Percentiles rank a stretch among this genome's conserved stretches.
Evolutionary conservation across 2,888 invertebrate genomes (phyloP).

Genomic region (Eumerus sabulonum): DNA sequence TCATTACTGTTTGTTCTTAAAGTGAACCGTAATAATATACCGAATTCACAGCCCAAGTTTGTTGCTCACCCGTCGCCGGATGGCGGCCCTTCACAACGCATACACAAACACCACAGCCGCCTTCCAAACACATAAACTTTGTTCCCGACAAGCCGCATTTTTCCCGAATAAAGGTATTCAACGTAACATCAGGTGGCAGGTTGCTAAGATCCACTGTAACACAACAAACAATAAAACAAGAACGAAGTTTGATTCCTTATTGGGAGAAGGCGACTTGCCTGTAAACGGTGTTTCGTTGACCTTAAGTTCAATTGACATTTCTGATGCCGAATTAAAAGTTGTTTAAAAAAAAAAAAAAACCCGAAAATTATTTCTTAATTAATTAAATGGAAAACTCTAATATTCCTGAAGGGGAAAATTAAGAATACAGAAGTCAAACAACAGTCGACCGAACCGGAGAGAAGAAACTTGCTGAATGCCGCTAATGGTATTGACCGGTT

Average conservation of each 20-base stretch:
- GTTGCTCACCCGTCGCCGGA: conserved; percentile 68
- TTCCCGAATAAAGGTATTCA: conserved; percentile 83
- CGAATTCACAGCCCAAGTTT: conserved; percentile 83
- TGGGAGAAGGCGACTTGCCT: conserved; percentile 34
- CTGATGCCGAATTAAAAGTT: conserved; percentile 58
- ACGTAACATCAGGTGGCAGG: conserved; percentile 79
- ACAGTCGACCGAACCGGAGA: conserved; percentile 29
- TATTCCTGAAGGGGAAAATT: neutral
- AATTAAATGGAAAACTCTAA: too few species aligned
- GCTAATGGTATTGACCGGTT: conserved; percentile 47
- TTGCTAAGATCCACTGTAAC: conserved; percentile 73
- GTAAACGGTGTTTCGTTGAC: conserved; percentile 45
- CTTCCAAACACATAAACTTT: conserved; percentile 84
- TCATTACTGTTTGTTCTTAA: neutral
- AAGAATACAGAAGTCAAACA: conserved; percentile 8
- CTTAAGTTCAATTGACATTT: conserved; percentile 63
- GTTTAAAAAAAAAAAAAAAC: conserved; percentile 1
- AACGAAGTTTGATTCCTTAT: neutral
- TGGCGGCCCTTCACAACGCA: conserved; percentile 78
- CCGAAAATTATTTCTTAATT: neutral
- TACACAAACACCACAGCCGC: conserved; percentile 84
- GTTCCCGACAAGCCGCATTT: conserved; percentile 82
- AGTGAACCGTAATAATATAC: conserved; percentile 75
- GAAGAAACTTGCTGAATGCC: conserved; percentile 43
- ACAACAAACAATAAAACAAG: neutral